Conservation (phyloP, 2,888 invertebrate species). For the Dryococelus australis region DNA sequence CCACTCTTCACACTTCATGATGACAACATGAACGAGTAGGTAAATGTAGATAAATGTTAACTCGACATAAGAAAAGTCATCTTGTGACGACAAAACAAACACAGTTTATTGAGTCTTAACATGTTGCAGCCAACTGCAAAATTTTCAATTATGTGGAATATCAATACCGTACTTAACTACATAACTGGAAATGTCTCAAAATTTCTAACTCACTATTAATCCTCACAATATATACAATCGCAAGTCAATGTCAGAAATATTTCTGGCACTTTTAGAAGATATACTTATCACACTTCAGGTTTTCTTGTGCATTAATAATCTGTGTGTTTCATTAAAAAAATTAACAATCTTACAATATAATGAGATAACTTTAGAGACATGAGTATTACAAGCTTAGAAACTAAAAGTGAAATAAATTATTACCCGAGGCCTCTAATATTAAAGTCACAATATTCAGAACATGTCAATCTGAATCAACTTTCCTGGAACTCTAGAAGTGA, state of each 20-base stretch:
- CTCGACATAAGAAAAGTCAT: background rate
- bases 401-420: background rate
- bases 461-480: background rate
- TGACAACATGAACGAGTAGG: background rate
- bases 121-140: constrained; percentile 3
- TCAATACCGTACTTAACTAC: constrained; percentile 6
- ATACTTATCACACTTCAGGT: constrained; percentile 1
- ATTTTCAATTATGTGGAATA: constrained; percentile 23
- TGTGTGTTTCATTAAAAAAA: background rate
- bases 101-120: constrained; percentile 5
- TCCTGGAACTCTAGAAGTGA: background rate
- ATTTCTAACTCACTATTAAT: constrained; percentile 9
- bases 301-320: background rate
- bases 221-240: background rate
- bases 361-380: background rate
- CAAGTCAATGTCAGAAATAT: constrained; percentile 8
- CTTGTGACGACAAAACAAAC: background rate
- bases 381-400: background rate
- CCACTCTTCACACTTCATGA: background rate
- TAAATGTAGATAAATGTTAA: constrained; percentile 6
- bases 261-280: constrained; percentile 10
- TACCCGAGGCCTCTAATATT: background rate
- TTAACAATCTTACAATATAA: background rate
- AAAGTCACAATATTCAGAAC: background rate
- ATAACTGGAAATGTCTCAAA: background rate